These are phyloP conservation scores for Sylvilagus bachmani DNA, from an alignment of 2,113 vertebrate genomes.

Conservation along the genomic window DNA sequence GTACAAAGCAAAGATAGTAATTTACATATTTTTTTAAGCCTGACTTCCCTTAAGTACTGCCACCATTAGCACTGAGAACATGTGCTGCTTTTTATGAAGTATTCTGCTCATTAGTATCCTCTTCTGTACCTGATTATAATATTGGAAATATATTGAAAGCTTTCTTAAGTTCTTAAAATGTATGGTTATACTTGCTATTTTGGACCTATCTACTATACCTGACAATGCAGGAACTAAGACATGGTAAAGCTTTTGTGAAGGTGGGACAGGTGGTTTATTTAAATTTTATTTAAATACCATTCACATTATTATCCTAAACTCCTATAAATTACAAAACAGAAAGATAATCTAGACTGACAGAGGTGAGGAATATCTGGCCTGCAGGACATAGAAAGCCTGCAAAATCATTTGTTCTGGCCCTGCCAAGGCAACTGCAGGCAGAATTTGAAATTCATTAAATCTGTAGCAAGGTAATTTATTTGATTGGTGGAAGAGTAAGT, in stretches of 20 bases:
- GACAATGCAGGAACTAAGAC: constrained; percentile 19
- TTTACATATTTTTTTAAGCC: background rate
- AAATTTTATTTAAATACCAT: background rate
- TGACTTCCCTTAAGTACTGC: background rate
- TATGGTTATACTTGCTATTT: constrained; percentile 2
- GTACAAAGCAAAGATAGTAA: background rate
- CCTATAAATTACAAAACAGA: background rate
- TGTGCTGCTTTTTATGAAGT: constrained; percentile 53
- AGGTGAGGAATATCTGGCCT: no score
- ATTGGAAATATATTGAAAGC: background rate
- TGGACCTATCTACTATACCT: constrained; percentile 9
- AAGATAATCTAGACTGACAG: background rate
- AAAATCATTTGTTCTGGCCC: no score
- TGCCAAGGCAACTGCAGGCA: no score
- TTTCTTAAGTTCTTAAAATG: constrained; percentile 41
- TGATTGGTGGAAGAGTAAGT: no score
- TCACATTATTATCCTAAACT: background rate
- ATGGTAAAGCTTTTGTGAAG: constrained; percentile 19
- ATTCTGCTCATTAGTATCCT: background rate
- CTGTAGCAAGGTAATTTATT: no score
- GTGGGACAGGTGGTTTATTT: background rate
- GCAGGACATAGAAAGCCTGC: no score
- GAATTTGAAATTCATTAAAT: no score
- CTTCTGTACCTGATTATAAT: background rate
- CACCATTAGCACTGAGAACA: background rate